phyloP scores from a whole-genome alignment of 64 coral and sea anemone genomes.

The Dendronephthya gigantea region DNA sequence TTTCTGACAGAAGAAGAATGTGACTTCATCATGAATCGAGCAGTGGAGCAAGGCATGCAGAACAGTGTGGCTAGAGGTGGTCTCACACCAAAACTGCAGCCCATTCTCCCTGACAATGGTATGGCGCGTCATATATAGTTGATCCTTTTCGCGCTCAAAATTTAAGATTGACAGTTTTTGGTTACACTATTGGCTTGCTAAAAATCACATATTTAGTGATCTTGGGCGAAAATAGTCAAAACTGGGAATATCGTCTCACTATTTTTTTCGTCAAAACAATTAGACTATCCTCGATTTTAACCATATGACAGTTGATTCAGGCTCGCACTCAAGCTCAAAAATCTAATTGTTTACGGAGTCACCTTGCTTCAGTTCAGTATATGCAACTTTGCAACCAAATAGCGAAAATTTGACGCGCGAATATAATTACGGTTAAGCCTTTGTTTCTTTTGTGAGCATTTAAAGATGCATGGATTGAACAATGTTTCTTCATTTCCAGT shows the following conservation, averaged over 20 bases:
- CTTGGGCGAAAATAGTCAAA: no score
- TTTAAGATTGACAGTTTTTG: not conserved
- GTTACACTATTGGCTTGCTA: not conserved
- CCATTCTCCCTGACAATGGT: slow-evolving; percentile 7
- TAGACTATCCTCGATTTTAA: no score
- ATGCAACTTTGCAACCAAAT: no score
- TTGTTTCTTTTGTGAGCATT: not conserved
- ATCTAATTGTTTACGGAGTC: no score
- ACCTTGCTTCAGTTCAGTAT: no score
- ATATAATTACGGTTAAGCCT: not conserved
- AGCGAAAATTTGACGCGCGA: no score
- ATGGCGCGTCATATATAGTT: no score
- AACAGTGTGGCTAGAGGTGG: slow-evolving; percentile 1
- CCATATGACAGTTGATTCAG: no score
- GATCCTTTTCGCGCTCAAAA: not conserved
- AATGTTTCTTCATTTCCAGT: not conserved
- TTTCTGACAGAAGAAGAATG: slow-evolving; percentile 8
- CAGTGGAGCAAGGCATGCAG: not conserved
- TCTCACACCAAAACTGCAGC: not conserved
- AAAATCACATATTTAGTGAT: no score
- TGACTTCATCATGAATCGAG: not conserved
- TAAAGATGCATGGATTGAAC: not conserved
- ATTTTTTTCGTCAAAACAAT: no score
- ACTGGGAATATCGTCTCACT: no score
- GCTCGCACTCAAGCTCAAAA: no score